Evolutionary conservation across 23 tunicate genomes (phyloP).

Genomic region (Styela plicata): DNA sequence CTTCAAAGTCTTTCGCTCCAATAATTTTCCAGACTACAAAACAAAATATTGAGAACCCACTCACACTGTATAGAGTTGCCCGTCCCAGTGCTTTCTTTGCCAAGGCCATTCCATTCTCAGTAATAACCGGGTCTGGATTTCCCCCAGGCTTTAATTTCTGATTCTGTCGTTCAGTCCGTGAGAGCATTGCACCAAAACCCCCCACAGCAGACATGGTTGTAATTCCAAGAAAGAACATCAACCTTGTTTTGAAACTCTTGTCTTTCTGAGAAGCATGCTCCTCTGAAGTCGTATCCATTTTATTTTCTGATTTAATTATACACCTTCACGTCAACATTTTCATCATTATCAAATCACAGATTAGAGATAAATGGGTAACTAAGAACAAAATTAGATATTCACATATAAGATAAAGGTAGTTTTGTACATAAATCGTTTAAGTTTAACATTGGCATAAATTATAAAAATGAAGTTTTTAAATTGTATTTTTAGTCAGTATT

Average conservation of each 20-base stretch:
- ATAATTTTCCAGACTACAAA: conserved; percentile 67
- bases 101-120: conserved; percentile 71
- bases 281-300: not conserved
- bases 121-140: conserved; percentile 5
- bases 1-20: conserved; percentile 71
- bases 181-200: conserved; percentile 80
- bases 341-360: too few relatives aligned
- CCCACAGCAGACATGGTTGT: conserved; percentile 57
- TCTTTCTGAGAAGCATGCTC: not conserved
- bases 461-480: too few relatives aligned
- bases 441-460: too few relatives aligned
- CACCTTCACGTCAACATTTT: too few relatives aligned
- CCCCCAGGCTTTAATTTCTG: conserved; percentile 34
- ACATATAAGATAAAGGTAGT: too few relatives aligned
- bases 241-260: conserved; percentile 46
- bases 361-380: too few relatives aligned
- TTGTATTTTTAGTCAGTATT: too few relatives aligned
- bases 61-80: conserved; percentile 82
- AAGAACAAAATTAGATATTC: too few relatives aligned
- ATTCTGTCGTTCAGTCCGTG: conserved; percentile 38
- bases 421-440: too few relatives aligned
- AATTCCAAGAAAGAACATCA: conserved; percentile 57
- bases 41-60: conserved; percentile 87
- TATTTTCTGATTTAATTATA: too few relatives aligned
- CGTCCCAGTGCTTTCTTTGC: conserved; percentile 81